Evolutionary conservation across 2,888 invertebrate genomes (phyloP).

Genomic region (Scaptodrosophila latifasciaeformis): DNA sequence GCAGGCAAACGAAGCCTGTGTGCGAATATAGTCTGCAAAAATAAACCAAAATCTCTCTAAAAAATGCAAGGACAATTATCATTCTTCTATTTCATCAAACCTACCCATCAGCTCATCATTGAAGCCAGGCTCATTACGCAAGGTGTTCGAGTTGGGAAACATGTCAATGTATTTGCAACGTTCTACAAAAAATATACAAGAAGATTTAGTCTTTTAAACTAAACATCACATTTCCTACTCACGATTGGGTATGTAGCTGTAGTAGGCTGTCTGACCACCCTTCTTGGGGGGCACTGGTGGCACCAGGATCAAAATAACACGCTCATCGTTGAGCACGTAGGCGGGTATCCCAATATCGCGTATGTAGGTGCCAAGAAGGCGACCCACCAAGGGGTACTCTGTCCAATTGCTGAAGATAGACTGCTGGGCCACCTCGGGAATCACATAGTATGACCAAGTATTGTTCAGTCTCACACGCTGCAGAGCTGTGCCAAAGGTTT

Average conservation of each 20-base stretch:
- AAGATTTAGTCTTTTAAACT: neutral
- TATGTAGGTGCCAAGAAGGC: conserved; percentile 68
- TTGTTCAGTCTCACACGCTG: conserved; percentile 65
- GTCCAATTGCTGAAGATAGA: conserved; percentile 73
- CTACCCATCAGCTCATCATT: conserved; percentile 78
- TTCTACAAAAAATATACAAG: conserved; percentile 71
- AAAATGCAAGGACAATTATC: conserved; percentile 27
- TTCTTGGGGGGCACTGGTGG: conserved; percentile 72
- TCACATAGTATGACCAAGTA: conserved; percentile 69
- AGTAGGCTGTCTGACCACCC: conserved; percentile 58
- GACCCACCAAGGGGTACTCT: conserved; percentile 63
- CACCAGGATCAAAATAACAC: conserved; percentile 66
- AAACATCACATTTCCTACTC: conserved; percentile 27
- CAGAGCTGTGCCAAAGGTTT: conserved; percentile 64
- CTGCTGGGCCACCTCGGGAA: conserved; percentile 70
- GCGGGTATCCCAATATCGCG: conserved; percentile 71
- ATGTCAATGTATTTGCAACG: conserved; percentile 80
- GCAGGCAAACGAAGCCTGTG: conserved; percentile 88
- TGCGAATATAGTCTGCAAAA: conserved; percentile 84
- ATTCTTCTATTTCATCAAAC: conserved; percentile 28
- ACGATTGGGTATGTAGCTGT: conserved; percentile 70
- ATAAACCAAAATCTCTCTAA: conserved; percentile 42
- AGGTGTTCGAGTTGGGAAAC: conserved; percentile 77
- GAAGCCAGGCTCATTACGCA: conserved; percentile 76
- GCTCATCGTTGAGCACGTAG: conserved; percentile 64